phyloP scores from a whole-genome alignment of 2,888 invertebrate species.

The Hydraecia micacea region DNA sequence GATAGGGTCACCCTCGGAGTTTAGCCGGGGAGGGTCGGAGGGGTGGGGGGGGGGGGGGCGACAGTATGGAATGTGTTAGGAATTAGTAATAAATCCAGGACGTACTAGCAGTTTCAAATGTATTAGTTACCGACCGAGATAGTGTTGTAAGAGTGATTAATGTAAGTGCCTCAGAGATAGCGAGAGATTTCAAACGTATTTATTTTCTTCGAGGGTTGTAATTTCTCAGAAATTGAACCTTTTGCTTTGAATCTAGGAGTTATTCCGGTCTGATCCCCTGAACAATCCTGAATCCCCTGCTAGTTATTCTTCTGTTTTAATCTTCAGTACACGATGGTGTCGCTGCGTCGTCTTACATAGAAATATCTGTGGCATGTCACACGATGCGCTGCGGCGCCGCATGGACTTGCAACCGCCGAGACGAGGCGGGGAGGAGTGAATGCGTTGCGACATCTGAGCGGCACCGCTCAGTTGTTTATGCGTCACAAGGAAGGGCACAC shows the following conservation, averaged over 20 bases:
- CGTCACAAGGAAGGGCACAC: too few relatives aligned
- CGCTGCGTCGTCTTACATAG: too few relatives aligned
- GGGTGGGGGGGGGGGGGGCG: not conserved
- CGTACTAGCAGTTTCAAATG: conserved; percentile 31
- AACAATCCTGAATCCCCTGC: too few relatives aligned
- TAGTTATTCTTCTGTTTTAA: too few relatives aligned
- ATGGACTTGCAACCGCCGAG: too few relatives aligned
- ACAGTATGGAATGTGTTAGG: conserved; percentile 18
- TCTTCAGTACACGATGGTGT: too few relatives aligned
- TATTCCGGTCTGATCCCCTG: too few relatives aligned
- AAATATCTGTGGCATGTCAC: too few relatives aligned
- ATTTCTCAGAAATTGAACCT: not conserved
- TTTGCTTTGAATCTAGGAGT: not conserved
- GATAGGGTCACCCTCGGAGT: conserved; percentile 3
- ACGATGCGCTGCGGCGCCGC: too few relatives aligned
- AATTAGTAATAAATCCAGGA: conserved; percentile 43
- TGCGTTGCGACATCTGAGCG: too few relatives aligned
- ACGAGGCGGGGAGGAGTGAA: too few relatives aligned
- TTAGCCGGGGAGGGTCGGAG: not conserved
- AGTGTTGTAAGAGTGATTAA: not conserved
- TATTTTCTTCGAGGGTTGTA: not conserved
- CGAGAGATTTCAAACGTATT: not conserved
- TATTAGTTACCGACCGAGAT: conserved; percentile 30
- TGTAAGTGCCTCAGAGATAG: not conserved
- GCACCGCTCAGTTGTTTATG: too few relatives aligned